Base-by-base conservation (phyloP, 1,140 invertebrate genomes). In the Drosophila parabipectinata region DNA sequence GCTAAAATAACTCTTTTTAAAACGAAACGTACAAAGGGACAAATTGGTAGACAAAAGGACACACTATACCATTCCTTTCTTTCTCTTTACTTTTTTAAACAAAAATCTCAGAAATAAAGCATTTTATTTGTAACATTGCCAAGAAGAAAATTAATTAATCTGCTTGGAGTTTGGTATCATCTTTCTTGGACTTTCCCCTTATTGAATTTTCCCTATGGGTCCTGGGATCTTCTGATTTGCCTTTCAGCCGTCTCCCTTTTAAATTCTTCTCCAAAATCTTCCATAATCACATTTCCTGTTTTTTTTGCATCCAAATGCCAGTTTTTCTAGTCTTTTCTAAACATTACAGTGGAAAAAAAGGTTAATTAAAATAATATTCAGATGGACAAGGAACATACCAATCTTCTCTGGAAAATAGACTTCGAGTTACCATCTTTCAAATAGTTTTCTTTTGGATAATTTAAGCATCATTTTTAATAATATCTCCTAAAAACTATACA, bases 211-310 rank as follows among this genome's bases (percentile, higher is more conserved):
- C 26, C 26, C 26, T 7, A 1, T 6, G 5, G 26, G 26, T 18
- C 18, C 18, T 18, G 26, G 39, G 41, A 52, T 10, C 45, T 59
- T 50, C 4, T 21, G 45, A 18, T 21, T 30, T 18, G 26, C 39
- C 32, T 18, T 9, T 9, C 14, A 3, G n/a, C 10, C 26, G 15
- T 18, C 14, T 18, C 12, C 7, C 41, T 47, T 12, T 47, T 7
- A 37, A 14, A 51, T 51, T 24, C 45, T 51, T 15, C 34, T 30
- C 14, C 28, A 8, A 53, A 53, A 34, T 45, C 39, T 58, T 52
- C 47, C 60, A 64, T 53, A 41, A 67, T 53, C 34, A 39, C n/a
- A 24, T 39, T 62, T 34, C 7, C 5, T 28, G 28, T 1, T 9
- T 6, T 30, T 10, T 47, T 48, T 39, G 18, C 63, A 18, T 62